These are phyloP conservation scores for Macropus fuliginosus DNA, from an alignment of 2,797 vertebrate species.

Conservation along the genomic window DNA sequence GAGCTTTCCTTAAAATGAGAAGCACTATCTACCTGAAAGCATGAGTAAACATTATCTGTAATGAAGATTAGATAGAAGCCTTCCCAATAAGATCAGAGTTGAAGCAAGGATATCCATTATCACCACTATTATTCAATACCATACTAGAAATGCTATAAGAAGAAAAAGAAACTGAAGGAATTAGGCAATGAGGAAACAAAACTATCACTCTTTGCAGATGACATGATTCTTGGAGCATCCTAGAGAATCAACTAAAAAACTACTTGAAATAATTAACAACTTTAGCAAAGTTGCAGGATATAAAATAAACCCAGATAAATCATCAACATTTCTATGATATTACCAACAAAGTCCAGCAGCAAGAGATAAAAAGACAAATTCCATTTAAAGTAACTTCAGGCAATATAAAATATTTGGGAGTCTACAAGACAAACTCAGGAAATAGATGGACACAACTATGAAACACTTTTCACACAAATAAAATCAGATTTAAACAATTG, in stretches of 20 bases:
- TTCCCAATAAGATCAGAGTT: neutral
- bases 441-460: neutral
- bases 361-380: neutral
- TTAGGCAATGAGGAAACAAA: neutral
- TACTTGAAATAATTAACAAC: neutral
- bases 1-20: neutral
- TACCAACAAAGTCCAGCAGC: neutral
- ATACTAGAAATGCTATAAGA: neutral
- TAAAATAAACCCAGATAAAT: neutral
- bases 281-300: neutral
- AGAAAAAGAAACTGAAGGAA: neutral
- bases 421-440: neutral
- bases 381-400: neutral
- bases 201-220: neutral
- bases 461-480: neutral
- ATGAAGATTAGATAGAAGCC: neutral
- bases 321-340: neutral
- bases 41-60: neutral
- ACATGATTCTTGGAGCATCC: neutral
- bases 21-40: neutral
- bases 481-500: neutral
- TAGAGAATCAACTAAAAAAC: neutral
- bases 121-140: neutral
- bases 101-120: neutral
- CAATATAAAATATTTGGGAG: neutral